Conservation (phyloP, 2,797 vertebrate genomes). For the Xerus rutilus region DNA sequence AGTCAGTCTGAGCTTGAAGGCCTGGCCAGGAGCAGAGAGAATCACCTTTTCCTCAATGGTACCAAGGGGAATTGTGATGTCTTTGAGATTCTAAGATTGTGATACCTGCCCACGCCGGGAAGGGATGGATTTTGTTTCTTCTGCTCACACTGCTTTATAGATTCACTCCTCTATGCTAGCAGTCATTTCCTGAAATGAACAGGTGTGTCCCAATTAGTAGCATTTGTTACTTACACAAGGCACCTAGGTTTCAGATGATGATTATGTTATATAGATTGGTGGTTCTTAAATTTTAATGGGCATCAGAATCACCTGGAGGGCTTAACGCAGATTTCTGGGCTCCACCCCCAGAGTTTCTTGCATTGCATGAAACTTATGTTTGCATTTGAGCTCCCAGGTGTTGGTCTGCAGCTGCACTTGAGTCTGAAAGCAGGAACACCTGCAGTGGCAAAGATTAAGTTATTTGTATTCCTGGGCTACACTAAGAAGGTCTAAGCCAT, state of each 20-base stretch:
- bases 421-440: not conserved
- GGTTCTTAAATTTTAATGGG: not conserved
- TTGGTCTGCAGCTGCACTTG: not conserved
- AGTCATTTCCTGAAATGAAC: not conserved
- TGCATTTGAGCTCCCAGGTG: not conserved
- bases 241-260: not conserved
- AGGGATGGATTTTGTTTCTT: not conserved
- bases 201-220: not conserved
- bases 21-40: not conserved
- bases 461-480: not conserved
- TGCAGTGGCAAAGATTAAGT: not conserved
- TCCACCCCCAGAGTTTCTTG: not conserved
- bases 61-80: not conserved
- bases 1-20: not conserved
- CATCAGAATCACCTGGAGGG: not conserved
- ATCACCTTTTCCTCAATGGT: fast-evolving
- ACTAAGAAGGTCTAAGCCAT: not conserved
- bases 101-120: not conserved
- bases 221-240: not conserved
- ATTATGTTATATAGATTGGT: not conserved
- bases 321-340: not conserved
- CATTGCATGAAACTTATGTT: not conserved
- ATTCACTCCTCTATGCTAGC: not conserved
- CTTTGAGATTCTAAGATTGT: not conserved
- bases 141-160: not conserved